Conservation (phyloP, 1,140 invertebrate genomes). For the Pseudomyrmex sp. region DNA sequence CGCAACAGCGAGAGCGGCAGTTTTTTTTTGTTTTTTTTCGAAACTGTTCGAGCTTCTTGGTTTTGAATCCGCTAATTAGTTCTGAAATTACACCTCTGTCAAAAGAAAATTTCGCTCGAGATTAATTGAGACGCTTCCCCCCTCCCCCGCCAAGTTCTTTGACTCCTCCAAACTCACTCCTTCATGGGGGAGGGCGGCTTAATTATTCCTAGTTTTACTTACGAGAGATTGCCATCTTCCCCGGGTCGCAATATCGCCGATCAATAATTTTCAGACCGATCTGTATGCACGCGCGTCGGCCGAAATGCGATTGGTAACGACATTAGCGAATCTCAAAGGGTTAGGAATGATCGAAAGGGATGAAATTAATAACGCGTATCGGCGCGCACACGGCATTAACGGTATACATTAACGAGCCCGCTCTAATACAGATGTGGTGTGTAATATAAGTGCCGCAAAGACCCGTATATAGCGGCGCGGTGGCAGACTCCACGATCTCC, state of each 20-base stretch:
- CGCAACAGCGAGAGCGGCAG: neutral
- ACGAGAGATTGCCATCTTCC: slow-evolving; percentile 25
- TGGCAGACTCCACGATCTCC: slow-evolving; percentile 14
- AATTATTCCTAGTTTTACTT: slow-evolving; percentile 26
- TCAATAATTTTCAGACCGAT: slow-evolving; percentile 27
- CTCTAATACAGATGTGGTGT: neutral
- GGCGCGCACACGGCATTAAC: slow-evolving; percentile 38
- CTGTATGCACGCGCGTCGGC: slow-evolving; percentile 10
- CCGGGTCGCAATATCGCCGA: slow-evolving; percentile 23
- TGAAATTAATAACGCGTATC: slow-evolving; percentile 50
- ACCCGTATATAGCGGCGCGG: slow-evolving; percentile 30
- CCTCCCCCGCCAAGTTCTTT: neutral
- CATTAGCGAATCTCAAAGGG: slow-evolving; percentile 49
- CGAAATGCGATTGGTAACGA: neutral
- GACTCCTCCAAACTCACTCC: slow-evolving; percentile 22
- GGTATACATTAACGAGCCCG: slow-evolving; percentile 44
- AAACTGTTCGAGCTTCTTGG: neutral
- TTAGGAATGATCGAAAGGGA: slow-evolving; percentile 43
- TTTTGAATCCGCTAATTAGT: slow-evolving; percentile 26
- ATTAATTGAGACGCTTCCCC: slow-evolving; percentile 30
- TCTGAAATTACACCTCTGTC: slow-evolving; percentile 41
- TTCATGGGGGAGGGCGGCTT: neutral
- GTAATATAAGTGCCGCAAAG: slow-evolving; percentile 60
- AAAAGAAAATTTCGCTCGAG: slow-evolving; percentile 47
- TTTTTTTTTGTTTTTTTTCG: slow-evolving; percentile 6